A percentile compares a stretch with the other conserved stretches of the same genome.
phyloP scores from a whole-genome alignment of 2,797 vertebrate genomes.

The Melopsittacus undulatus region DNA sequence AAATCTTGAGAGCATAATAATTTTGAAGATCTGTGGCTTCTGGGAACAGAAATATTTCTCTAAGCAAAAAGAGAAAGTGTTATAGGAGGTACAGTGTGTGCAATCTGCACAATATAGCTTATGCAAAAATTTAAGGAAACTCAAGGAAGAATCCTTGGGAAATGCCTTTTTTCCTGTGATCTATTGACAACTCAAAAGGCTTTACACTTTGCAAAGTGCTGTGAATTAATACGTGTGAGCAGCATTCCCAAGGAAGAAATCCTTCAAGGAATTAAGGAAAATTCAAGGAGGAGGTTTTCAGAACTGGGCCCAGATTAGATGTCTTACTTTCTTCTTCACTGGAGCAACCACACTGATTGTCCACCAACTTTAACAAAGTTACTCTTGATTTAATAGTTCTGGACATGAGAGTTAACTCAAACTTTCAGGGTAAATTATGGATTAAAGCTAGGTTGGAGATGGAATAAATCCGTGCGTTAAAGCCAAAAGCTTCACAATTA shows the following conservation, averaged over 20 bases:
- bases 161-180: not conserved
- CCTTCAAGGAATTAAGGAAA: not conserved
- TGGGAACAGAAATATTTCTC: not conserved
- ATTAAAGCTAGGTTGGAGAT: not conserved
- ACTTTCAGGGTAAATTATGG: not conserved
- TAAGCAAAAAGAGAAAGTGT: not conserved
- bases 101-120: not conserved
- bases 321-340: not conserved
- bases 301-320: not conserved
- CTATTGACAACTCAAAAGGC: not conserved
- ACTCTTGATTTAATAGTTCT: not conserved
- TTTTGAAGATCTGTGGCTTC: not conserved
- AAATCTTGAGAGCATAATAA: not conserved
- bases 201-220: not conserved
- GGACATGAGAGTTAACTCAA: not conserved
- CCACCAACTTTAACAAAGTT: not conserved
- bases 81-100: not conserved
- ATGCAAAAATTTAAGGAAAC: not conserved
- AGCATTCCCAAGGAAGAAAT: not conserved
- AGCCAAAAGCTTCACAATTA: conserved; percentile 28
- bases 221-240: not conserved
- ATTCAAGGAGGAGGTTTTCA: not conserved
- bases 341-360: not conserved
- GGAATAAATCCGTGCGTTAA: not conserved
- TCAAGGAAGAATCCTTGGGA: not conserved